A percentile compares a stretch with the other conserved stretches of the same genome.
Conservation (phyloP, 2,888 invertebrate species). For the Rhingia campestris region DNA sequence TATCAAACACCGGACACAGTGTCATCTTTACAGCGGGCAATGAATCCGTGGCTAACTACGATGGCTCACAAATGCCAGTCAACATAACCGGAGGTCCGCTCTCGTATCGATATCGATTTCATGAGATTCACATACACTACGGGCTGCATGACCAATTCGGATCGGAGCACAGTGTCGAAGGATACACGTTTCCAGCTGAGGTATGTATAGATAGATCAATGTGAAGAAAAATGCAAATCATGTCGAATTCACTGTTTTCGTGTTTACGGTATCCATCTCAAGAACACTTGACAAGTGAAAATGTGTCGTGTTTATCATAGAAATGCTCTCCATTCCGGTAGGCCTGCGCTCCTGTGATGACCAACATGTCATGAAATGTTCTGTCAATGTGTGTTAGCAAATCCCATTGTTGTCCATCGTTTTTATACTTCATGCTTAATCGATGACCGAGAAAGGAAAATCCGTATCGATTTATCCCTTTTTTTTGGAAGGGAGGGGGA, state of each 20-base stretch:
- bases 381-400: background rate
- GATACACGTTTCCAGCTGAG: slow-evolving; percentile 98
- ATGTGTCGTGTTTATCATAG: background rate
- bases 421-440: slow-evolving; percentile 33
- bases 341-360: background rate
- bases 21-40: slow-evolving; percentile 95
- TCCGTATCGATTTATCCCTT: slow-evolving; percentile 50
- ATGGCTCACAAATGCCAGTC: slow-evolving; percentile 85
- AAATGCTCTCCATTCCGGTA: background rate
- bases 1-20: slow-evolving; percentile 97
- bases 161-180: slow-evolving; percentile 98
- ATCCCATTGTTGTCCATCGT: background rate
- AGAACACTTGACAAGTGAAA: slow-evolving; percentile 7
- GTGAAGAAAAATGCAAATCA: slow-evolving; percentile 28
- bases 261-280: background rate
- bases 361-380: background rate
- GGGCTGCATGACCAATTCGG: slow-evolving; percentile 95
- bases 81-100: slow-evolving; percentile 98
- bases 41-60: slow-evolving; percentile 85
- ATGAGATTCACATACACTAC: slow-evolving; percentile 97
- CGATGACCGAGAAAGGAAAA: slow-evolving; percentile 37
- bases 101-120: slow-evolving; percentile 97
- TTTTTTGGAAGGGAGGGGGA: background rate
- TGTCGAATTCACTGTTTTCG: slow-evolving; percentile 12
- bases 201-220: slow-evolving; percentile 84